Evolutionary conservation across 2,113 vertebrate species (phyloP).

Genomic region (Mesoclemmys tuberculata): DNA sequence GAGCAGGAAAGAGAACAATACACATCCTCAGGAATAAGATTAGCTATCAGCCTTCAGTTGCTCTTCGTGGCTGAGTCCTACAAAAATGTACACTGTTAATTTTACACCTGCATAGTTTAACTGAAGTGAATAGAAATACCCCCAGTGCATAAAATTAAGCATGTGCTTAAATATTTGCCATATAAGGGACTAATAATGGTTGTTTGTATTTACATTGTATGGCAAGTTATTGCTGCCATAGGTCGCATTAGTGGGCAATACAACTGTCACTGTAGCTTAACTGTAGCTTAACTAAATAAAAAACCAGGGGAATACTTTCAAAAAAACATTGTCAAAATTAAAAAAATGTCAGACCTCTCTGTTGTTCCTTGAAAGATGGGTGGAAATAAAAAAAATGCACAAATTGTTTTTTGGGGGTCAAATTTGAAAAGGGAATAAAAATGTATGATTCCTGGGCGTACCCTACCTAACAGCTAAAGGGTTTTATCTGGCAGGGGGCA

Average conservation of each 20-base stretch:
- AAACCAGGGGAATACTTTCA: not conserved
- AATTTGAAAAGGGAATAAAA: too few species aligned
- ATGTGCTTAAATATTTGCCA: not conserved
- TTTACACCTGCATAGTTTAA: not conserved
- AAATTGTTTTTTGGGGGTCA: too few species aligned
- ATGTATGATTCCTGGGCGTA: accelerated
- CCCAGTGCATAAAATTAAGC: not conserved
- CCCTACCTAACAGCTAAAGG: not conserved
- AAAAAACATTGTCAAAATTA: not conserved
- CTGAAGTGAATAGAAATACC: not conserved
- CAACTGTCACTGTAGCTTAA: not conserved
- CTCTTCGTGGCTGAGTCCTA: not conserved
- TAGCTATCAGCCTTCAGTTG: not conserved
- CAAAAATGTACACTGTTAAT: not conserved
- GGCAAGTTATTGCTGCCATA: not conserved
- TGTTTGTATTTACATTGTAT: not conserved
- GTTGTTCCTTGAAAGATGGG: too few species aligned
- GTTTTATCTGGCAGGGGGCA: not conserved
- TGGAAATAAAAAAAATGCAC: too few species aligned
- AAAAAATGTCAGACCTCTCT: not conserved
- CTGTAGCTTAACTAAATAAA: not conserved
- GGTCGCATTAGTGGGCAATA: not conserved
- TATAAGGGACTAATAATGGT: not conserved
- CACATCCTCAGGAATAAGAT: not conserved
- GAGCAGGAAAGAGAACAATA: not conserved